Percentiles rank a stretch among this genome's conserved stretches.
Evolutionary conservation across 2,113 vertebrate species (phyloP).

Genomic region (Naja naja): DNA sequence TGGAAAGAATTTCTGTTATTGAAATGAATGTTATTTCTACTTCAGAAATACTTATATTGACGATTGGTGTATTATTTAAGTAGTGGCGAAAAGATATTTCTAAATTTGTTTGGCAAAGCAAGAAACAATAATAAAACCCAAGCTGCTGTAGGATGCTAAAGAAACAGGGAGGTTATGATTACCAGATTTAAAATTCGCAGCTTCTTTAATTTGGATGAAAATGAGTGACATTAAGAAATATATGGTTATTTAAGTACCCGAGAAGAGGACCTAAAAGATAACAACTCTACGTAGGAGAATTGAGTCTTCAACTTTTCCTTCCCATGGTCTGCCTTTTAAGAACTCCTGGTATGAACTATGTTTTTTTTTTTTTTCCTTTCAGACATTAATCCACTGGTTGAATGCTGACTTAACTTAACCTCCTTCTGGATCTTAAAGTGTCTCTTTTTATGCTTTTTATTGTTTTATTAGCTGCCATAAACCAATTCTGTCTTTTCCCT

Average conservation of each 20-base stretch:
- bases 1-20: background rate
- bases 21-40: background rate
- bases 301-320: background rate
- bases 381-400: background rate
- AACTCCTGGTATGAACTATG: background rate
- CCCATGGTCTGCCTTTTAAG: background rate
- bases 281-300: background rate
- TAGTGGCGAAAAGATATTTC: background rate
- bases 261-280: background rate
- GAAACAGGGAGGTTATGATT: background rate
- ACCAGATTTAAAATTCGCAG: background rate
- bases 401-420: background rate
- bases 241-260: background rate
- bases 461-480: background rate
- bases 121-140: background rate
- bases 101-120: background rate
- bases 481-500: background rate
- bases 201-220: background rate
- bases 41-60: background rate
- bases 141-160: background rate
- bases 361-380: background rate
- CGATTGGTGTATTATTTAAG: background rate
- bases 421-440: background rate
- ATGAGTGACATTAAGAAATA: background rate
- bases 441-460: background rate